Conservation (phyloP, 2,113 vertebrate species). For the Syrmaticus mikado region DNA sequence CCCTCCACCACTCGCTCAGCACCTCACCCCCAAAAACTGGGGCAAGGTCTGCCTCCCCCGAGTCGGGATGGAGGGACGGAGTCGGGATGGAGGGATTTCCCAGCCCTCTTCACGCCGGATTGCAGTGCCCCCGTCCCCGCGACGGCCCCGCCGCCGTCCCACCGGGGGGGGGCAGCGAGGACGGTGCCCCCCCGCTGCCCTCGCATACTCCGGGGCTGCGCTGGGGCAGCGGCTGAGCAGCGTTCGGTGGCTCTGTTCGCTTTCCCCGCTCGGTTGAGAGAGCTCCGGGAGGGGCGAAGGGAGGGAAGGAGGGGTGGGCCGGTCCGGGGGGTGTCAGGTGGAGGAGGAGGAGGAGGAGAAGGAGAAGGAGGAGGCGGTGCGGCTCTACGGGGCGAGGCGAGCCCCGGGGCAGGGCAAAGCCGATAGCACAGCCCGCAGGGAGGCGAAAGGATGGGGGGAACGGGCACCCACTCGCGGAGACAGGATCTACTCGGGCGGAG, state of each 20-base stretch:
- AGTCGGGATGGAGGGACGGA: neutral
- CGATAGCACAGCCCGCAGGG: neutral
- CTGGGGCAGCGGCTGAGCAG: neutral
- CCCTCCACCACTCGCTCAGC: neutral
- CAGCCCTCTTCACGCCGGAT: neutral
- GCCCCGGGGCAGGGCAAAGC: neutral
- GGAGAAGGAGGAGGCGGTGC: neutral
- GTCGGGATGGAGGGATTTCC: neutral
- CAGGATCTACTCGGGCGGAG: neutral
- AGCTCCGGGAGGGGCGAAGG: neutral
- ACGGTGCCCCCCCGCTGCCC: neutral
- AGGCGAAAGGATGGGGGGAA: neutral
- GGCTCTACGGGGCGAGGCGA: neutral
- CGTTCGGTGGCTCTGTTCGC: neutral
- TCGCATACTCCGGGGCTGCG: slow-evolving; percentile 21
- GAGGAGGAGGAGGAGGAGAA: neutral
- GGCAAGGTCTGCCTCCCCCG: too few species aligned
- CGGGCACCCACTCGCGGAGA: neutral
- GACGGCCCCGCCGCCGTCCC: neutral
- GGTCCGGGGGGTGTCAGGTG: neutral
- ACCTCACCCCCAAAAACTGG: neutral
- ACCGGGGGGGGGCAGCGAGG: neutral
- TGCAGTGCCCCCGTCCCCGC: neutral
- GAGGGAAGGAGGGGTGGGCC: neutral
- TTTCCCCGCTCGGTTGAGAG: neutral